phyloP scores from a whole-genome alignment of 1,140 invertebrate genomes.

The Vollenhovia emeryi region DNA sequence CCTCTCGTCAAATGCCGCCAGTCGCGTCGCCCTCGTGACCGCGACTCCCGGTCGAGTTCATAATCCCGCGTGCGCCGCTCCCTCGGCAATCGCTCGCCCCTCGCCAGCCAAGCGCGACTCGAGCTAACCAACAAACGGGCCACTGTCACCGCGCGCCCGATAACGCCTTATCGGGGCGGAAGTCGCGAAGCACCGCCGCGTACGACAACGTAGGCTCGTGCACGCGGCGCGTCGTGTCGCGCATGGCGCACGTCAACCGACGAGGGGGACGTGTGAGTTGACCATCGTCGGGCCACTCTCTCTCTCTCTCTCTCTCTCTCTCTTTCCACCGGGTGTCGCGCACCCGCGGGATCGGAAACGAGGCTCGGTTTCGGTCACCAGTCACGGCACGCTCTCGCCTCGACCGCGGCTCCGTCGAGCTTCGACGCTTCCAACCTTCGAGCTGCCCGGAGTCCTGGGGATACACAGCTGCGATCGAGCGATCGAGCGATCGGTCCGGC shows the following conservation, averaged over 20 bases:
- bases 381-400: too few species aligned
- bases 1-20: background rate
- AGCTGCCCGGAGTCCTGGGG: too few species aligned
- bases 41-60: background rate
- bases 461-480: too few species aligned
- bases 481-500: too few species aligned
- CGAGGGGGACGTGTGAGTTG: background rate
- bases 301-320: too few species aligned
- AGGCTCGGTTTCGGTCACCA: background rate
- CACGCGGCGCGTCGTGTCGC: background rate
- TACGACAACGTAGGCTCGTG: background rate
- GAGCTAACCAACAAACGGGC: constrained; percentile 12
- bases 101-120: too few species aligned
- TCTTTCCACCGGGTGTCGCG: background rate
- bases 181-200: background rate
- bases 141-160: constrained; percentile 11
- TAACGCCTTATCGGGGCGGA: constrained; percentile 31
- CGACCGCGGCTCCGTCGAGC: too few species aligned
- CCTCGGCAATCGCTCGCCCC: too few species aligned
- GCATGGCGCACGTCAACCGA: constrained; percentile 1
- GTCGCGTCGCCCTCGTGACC: background rate
- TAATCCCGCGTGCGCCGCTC: too few species aligned
- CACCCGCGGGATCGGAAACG: background rate
- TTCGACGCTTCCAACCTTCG: too few species aligned
- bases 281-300: too few species aligned